A percentile compares a stretch with the other conserved stretches of the same genome.
phyloP scores from a whole-genome alignment of 1,140 invertebrate species.

The Hyposmocoma kahamanoa region DNA sequence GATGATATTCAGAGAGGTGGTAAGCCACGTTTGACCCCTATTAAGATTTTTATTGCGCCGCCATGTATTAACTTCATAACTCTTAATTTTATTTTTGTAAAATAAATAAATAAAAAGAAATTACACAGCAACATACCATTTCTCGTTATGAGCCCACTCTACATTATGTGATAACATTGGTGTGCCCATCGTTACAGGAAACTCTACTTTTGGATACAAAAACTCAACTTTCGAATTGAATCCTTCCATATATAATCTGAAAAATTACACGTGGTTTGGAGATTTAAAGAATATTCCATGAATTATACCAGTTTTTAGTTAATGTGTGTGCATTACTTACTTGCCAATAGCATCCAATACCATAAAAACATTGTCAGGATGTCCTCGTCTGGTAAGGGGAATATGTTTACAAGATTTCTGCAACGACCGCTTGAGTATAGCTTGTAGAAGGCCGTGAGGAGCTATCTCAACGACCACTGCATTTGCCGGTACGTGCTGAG shows the following conservation, averaged over 20 bases:
- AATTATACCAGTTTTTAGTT: background rate
- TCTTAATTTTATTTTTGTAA: too few relatives aligned
- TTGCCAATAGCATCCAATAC: constrained; percentile 82
- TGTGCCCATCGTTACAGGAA: constrained; percentile 81
- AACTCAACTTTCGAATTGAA: constrained; percentile 75
- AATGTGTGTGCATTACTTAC: constrained; percentile 43
- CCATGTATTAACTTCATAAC: too few relatives aligned
- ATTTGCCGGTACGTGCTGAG: constrained; percentile 83
- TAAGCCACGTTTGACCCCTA: too few relatives aligned
- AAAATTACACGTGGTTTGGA: too few relatives aligned
- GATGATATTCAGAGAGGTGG: too few relatives aligned
- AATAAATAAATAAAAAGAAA: background rate
- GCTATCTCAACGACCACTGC: constrained; percentile 86
- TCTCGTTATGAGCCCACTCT: constrained; percentile 80
- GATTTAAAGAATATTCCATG: too few relatives aligned
- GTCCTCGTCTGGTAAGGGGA: constrained; percentile 85
- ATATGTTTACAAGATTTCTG: constrained; percentile 76
- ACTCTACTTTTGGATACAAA: constrained; percentile 77
- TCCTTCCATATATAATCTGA: constrained; percentile 79
- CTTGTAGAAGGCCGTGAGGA: constrained; percentile 86
- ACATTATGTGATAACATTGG: constrained; percentile 81
- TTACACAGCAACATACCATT: constrained; percentile 41
- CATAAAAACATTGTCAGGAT: constrained; percentile 79
- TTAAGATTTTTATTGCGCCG: too few relatives aligned
- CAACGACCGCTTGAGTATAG: constrained; percentile 78